A percentile compares a stretch with the other conserved stretches of the same genome.
phyloP scores from a whole-genome alignment of 2,888 invertebrate species.

The Philereme transversata region DNA sequence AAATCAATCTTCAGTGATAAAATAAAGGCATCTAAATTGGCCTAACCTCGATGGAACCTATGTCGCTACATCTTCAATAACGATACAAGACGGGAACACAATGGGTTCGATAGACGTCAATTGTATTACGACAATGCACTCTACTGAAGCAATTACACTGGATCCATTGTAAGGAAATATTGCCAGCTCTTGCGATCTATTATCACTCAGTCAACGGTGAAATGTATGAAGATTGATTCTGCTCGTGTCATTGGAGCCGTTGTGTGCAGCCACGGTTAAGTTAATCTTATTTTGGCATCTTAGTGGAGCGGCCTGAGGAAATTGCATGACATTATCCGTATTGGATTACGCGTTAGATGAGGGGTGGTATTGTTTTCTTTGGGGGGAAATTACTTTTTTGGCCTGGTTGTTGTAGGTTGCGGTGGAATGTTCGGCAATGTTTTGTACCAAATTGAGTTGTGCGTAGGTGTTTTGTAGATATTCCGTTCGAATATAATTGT shows the following conservation, averaged over 20 bases:
- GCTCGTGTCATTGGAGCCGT: conserved; percentile 51
- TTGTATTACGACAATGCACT: conserved; percentile 65
- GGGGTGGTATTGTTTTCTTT: conserved; percentile 37
- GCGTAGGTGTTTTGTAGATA: neutral
- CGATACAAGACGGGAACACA: conserved; percentile 39
- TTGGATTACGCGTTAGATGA: conserved; percentile 37
- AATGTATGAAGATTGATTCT: conserved; percentile 62
- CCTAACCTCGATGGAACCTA: conserved; percentile 15
- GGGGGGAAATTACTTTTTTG: conserved; percentile 19
- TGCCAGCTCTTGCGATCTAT: conserved; percentile 49
- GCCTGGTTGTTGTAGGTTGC: conserved; percentile 11
- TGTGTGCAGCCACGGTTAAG: conserved; percentile 43
- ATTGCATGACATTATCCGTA: conserved; percentile 41
- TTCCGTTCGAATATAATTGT: neutral
- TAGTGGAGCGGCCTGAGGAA: conserved; percentile 33
- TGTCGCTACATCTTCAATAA: conserved; percentile 37
- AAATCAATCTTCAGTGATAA: too few species aligned
- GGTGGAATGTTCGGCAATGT: conserved; percentile 15
- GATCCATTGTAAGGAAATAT: conserved; percentile 55
- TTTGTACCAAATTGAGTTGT: neutral
- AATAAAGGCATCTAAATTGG: neutral
- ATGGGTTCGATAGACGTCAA: conserved; percentile 54
- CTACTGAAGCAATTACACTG: conserved; percentile 62
- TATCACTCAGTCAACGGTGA: conserved; percentile 55
- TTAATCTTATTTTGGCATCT: conserved; percentile 40